phyloP scores from a whole-genome alignment of 1,140 invertebrate species.

The Whitmania pigra region DNA sequence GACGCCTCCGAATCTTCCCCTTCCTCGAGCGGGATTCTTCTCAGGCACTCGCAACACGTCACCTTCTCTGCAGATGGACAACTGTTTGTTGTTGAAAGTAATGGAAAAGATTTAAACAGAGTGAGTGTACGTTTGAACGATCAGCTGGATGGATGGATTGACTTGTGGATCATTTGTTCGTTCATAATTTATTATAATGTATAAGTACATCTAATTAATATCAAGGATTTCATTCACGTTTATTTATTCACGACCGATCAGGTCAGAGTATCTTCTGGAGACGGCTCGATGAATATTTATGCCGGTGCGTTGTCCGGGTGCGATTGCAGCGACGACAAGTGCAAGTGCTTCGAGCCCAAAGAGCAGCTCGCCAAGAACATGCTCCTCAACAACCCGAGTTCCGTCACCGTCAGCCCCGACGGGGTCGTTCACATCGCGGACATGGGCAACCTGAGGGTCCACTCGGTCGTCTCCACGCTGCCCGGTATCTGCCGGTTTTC shows the following conservation, averaged over 20 bases:
- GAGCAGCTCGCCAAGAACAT: constrained; percentile 73
- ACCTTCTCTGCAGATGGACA: constrained; percentile 82
- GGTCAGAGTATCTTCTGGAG: constrained; percentile 46
- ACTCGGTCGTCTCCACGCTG: constrained; percentile 76
- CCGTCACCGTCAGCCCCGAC: constrained; percentile 73
- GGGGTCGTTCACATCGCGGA: constrained; percentile 81
- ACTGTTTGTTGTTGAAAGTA: constrained; percentile 81
- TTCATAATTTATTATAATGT: too few species aligned
- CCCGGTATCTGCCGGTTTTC: constrained; percentile 44
- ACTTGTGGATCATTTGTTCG: too few species aligned
- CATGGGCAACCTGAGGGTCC: constrained; percentile 63
- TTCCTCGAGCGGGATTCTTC: constrained; percentile 54
- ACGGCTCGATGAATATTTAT: constrained; percentile 78
- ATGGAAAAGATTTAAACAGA: constrained; percentile 73
- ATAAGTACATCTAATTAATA: too few species aligned
- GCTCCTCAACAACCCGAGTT: constrained; percentile 84
- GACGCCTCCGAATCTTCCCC: too few species aligned
- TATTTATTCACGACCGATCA: too few species aligned
- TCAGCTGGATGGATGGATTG: constrained; percentile 48
- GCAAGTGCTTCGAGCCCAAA: constrained; percentile 64
- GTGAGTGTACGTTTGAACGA: too few species aligned
- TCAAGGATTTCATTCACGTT: too few species aligned
- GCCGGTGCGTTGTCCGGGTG: constrained; percentile 86
- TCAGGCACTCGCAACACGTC: constrained; percentile 81
- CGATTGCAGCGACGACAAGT: constrained; percentile 70